Percentiles rank a stretch among this genome's conserved stretches.
phyloP scores from a whole-genome alignment of 2,888 invertebrate genomes.

The Helicoverpa assulta region DNA sequence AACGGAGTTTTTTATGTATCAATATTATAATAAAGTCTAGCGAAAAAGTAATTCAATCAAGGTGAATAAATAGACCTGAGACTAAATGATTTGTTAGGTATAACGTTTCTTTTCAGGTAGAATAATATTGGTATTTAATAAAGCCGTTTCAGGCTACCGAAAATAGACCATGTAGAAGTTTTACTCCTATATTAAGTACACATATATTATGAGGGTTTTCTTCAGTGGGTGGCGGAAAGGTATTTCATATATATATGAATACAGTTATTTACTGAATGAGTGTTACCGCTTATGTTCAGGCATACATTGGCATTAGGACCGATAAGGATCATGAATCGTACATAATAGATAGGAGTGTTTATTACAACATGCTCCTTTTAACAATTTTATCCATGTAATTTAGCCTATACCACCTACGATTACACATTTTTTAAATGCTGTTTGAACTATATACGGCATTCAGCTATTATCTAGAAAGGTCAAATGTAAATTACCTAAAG shows the following conservation, averaged over 20 bases:
- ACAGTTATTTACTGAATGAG: neutral
- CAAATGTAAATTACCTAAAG: neutral
- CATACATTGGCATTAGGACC: neutral
- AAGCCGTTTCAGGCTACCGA: conserved; percentile 22
- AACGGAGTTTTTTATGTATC: conserved; percentile 47
- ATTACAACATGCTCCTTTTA: too few relatives aligned
- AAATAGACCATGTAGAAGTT: conserved; percentile 23
- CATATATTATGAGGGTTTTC: neutral
- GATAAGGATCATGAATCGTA: too few relatives aligned
- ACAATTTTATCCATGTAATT: too few relatives aligned
- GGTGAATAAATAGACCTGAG: conserved; percentile 44
- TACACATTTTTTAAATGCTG: too few relatives aligned
- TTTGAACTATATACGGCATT: too few relatives aligned
- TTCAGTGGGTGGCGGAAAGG: neutral
- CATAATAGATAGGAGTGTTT: too few relatives aligned
- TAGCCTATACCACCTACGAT: too few relatives aligned
- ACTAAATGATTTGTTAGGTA: conserved; percentile 50
- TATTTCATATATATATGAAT: neutral
- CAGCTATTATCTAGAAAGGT: too few relatives aligned
- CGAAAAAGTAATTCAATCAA: conserved; percentile 53
- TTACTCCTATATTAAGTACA: conserved; percentile 6
- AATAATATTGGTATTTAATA: conserved; percentile 30
- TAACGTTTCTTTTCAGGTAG: conserved; percentile 35
- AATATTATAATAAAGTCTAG: conserved; percentile 42
- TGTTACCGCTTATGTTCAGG: neutral